These are phyloP conservation scores for Microtus ochrogaster DNA, from an alignment of 2,113 vertebrate species.

Conservation along the genomic window DNA sequence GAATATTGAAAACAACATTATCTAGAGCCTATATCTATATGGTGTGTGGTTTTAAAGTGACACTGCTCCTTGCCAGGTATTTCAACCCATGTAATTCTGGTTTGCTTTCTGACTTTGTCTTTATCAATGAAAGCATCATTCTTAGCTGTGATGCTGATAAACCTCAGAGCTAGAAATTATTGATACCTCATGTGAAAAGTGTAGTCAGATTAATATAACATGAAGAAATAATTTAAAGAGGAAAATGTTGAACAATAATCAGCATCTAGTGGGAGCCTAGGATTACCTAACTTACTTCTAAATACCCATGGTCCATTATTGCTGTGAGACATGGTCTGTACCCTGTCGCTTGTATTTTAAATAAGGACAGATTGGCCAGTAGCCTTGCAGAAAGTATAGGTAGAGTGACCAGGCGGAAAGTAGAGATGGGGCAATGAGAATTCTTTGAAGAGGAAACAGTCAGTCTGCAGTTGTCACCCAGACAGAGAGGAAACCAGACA, in stretches of 20 bases:
- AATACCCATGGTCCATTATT: too few relatives aligned
- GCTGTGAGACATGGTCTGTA: too few relatives aligned
- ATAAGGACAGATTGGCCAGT: too few relatives aligned
- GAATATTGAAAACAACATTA: not conserved
- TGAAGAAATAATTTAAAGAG: conserved; percentile 37
- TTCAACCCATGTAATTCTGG: not conserved
- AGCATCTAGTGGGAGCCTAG: not conserved
- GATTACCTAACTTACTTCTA: not conserved
- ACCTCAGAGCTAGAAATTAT: not conserved
- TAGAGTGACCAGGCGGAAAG: too few relatives aligned
- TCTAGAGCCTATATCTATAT: not conserved
- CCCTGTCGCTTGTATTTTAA: too few relatives aligned
- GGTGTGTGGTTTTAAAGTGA: not conserved
- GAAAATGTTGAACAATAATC: not conserved
- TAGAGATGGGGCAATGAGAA: too few relatives aligned
- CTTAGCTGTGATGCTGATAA: not conserved
- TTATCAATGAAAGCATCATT: not conserved
- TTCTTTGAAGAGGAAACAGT: too few relatives aligned
- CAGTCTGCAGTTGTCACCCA: too few relatives aligned
- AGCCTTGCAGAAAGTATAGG: too few relatives aligned
- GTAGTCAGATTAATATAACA: conserved; percentile 9
- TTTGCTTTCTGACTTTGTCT: not conserved
- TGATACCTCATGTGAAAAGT: not conserved
- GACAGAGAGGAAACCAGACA: too few relatives aligned
- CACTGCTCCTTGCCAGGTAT: not conserved